These are phyloP conservation scores for Odontocerum albicorne DNA, from an alignment of 2,888 invertebrate genomes.

Conservation along the genomic window DNA sequence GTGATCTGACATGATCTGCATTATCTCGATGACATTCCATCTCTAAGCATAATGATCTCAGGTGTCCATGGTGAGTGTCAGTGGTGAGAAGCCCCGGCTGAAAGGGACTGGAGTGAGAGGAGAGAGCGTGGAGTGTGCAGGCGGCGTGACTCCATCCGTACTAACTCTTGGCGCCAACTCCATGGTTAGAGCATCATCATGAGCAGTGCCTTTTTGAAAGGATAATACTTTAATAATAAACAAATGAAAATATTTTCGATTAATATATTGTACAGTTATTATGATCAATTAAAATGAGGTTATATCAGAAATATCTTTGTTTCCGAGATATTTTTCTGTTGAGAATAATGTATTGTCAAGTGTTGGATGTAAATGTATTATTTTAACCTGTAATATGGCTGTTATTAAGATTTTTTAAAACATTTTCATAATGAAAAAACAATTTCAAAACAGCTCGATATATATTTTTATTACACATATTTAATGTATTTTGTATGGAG, in stretches of 20 bases:
- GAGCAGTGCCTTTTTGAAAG: slow-evolving; percentile 33
- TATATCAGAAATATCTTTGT: slow-evolving; percentile 5
- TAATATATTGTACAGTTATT: slow-evolving; percentile 35
- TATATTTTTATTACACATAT: slow-evolving; percentile 16
- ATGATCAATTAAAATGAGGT: slow-evolving; percentile 15
- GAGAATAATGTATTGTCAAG: slow-evolving; percentile 8
- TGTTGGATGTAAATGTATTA: slow-evolving; percentile 14
- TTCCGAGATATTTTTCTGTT: slow-evolving; percentile 6
- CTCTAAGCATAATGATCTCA: slow-evolving; percentile 11
- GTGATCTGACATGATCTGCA: too few species aligned
- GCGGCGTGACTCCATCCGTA: slow-evolving; percentile 13
- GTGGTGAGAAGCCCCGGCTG: background rate
- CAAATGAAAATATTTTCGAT: slow-evolving; percentile 32
- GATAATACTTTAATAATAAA: slow-evolving; percentile 26
- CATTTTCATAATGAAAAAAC: slow-evolving; percentile 1
- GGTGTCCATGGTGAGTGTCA: too few species aligned
- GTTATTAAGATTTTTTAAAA: slow-evolving; percentile 7
- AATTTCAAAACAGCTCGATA: slow-evolving; percentile 1
- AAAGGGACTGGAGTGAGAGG: background rate
- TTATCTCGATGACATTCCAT: slow-evolving; percentile 10
- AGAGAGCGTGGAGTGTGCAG: background rate
- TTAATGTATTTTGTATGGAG: background rate
- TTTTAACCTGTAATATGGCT: slow-evolving; percentile 9
- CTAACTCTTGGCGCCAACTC: slow-evolving; percentile 15
- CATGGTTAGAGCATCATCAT: slow-evolving; percentile 16